Percentiles rank a stretch among this genome's conserved stretches.
Evolutionary conservation across 1,140 invertebrate species (phyloP).

Genomic region (Oncopodura yosiiana): DNA sequence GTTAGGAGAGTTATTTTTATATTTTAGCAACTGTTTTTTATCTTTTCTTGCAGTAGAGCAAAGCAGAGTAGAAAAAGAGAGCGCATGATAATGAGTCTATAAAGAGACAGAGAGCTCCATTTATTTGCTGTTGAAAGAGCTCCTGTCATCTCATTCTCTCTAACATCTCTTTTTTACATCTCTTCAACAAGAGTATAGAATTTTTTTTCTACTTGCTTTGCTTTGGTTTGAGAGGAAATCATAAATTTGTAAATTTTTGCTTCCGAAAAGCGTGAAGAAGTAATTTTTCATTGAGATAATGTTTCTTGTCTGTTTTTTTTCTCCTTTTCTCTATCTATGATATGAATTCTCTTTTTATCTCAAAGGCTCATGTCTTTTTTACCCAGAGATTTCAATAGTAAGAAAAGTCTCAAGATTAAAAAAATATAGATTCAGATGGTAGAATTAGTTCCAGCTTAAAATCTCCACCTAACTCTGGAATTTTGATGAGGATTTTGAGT

Average conservation of each 20-base stretch:
- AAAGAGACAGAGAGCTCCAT: neutral
- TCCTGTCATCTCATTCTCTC: constrained; percentile 16
- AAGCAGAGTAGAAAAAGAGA: constrained; percentile 1
- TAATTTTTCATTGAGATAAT: constrained; percentile 33
- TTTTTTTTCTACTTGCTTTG: neutral
- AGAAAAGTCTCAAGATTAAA: neutral
- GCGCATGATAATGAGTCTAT: neutral
- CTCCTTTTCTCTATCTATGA: neutral
- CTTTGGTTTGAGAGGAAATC: constrained; percentile 33
- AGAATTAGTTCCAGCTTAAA: too few species aligned
- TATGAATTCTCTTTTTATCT: neutral
- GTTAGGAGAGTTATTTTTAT: too few species aligned
- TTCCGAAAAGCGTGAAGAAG: constrained; percentile 34
- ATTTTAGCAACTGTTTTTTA: too few species aligned
- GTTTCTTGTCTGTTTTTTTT: constrained; percentile 9
- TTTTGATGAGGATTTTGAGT: too few species aligned
- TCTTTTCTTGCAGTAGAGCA: too few species aligned
- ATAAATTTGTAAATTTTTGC: constrained; percentile 33
- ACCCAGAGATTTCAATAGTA: neutral
- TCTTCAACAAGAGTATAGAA: neutral
- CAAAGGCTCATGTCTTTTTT: neutral
- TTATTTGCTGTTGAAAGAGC: constrained; percentile 23
- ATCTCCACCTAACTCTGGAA: too few species aligned
- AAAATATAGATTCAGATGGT: too few species aligned
- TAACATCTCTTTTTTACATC: neutral